Base-by-base conservation (phyloP, 2,797 vertebrate genomes). In the Saxicola maurus region DNA sequence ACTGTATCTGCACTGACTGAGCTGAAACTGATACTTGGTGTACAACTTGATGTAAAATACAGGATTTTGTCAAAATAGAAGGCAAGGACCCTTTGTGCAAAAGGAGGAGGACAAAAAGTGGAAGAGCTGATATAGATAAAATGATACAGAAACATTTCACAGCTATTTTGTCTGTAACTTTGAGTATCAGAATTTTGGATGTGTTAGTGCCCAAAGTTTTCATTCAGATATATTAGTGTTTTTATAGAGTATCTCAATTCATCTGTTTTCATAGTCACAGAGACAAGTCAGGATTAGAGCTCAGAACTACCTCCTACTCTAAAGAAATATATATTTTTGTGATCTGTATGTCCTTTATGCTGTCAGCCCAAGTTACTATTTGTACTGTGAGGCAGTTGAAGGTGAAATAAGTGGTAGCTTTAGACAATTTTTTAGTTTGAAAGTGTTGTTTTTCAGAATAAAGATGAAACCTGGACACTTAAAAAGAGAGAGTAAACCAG, bases 41-140 rank as follows among this genome's bases (percentile, higher is more conserved):
- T 53, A 23, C 33, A 85, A 73, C 11, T 51, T 51, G 17, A 17
- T 19, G 28, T 30, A 51, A 62, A 79, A 74, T 20, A 42, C 1
- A n/a, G 8, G 12, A 42, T 31, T 80, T 71, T 64, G 24, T 43
- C n/a, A 74, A 80, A 92, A 77, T 9, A 48, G 59, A 78, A 75
- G 52, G 13, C 19, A 52, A 74, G 11, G 28, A 51, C 11, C 15
- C 5, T 18, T 56, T 57, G 14, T 27, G 30, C 30, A 25, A 67
- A 59, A 8, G 4, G 10, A 8, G 15, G 1, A 0, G 4, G 4
- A 1, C 1, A 2, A 15, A 19, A 57, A 31, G 28, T 46, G 9
- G 20, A 81, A 51, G 18, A 72, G 11, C 13, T 23, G 35, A n/a
- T 92, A 59, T 10, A 72, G 35, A 35, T 35, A 78, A 17, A 25